Conservation (phyloP, 2,797 vertebrate genomes). For the Hyperoplus lanceolatus region DNA sequence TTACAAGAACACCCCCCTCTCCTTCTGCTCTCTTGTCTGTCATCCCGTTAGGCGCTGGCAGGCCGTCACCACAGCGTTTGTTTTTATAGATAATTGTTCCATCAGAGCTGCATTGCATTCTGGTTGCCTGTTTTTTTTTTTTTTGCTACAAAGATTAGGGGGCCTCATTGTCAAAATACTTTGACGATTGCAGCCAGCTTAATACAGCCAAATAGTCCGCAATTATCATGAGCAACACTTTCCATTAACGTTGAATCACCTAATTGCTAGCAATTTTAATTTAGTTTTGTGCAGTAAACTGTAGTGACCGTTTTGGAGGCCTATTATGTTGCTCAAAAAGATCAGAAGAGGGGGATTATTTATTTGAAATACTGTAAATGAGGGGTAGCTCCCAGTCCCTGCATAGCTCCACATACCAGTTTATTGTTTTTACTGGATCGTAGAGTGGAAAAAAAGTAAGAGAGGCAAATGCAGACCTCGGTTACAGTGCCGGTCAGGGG, state of each 20-base stretch:
- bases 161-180: slow-evolving; percentile 67
- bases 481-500: slow-evolving; percentile 43
- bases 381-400: slow-evolving; percentile 62
- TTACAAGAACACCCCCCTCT: slow-evolving; percentile 22
- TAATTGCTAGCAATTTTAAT: slow-evolving; percentile 63
- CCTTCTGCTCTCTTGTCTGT: slow-evolving; percentile 50
- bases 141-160: slow-evolving; percentile 58
- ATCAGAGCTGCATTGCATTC: slow-evolving; percentile 51
- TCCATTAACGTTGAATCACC: slow-evolving; percentile 68
- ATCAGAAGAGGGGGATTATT: slow-evolving; percentile 61
- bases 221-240: slow-evolving; percentile 76
- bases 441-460: slow-evolving; percentile 39
- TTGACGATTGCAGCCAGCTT: slow-evolving; percentile 51
- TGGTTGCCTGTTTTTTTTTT: slow-evolving; percentile 37
- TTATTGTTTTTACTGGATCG: slow-evolving; percentile 72
- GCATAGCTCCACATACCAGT: slow-evolving; percentile 45
- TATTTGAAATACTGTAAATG: slow-evolving; percentile 70
- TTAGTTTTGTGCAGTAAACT: slow-evolving; percentile 46
- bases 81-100: slow-evolving; percentile 74
- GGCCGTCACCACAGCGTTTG: slow-evolving; percentile 54
- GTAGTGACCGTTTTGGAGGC: slow-evolving; percentile 35
- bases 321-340: slow-evolving; percentile 43
- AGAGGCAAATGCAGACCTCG: slow-evolving; percentile 47
- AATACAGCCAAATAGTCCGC: slow-evolving; percentile 52
- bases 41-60: slow-evolving; percentile 60